Evolutionary conservation across 23 tunicate genomes (phyloP), one percentile per base, ranked within the genome.

Genomic region (Corella eumyota): DNA sequence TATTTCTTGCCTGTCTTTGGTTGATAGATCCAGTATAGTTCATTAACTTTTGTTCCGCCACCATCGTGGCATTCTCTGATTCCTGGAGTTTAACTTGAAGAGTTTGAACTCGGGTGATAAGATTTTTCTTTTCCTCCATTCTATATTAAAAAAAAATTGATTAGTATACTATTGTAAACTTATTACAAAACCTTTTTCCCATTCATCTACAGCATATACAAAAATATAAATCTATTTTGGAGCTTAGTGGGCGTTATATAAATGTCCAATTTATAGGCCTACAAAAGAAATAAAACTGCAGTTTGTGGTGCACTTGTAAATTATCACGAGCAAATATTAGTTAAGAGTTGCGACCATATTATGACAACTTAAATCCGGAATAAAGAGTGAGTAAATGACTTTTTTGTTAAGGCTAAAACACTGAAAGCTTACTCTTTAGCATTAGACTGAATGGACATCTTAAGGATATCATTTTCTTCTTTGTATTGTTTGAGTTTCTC

Each of bases 381-480:
- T 7, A 50, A 50, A 50, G 57, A 50, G n/a, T 40, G 48, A 9
- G 11, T 11, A 9, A 9, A 40, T 15, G 15, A 11, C 11, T 9
- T 9, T 40, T 40, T 40, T 40, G 13, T 40, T 40, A 9, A 9
- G 48, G 11, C 15, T 40, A 40, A 15, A 9, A 40, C 11, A 11
- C 48, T 9, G 15, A 11, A 40, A 1, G 56, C 76, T 74, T 67
- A 82, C 92, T 46, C 62, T 40, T 37, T 15, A 30, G 81, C 92
- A 82, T 82, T 74, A 32, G 66, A 66, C 47, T 82, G 81, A 62
- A 82, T 67, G 13, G 73, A 64, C 50, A 17, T 32, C 57, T 32
- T 48, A 13, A 74, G 46, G 30, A 82, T 62, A 17, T 62, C 74
- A 66, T 82, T 82, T 68, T 82, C 81, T 6, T 71, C 64, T 68